Percentiles rank a stretch among this genome's conserved stretches.
These are phyloP conservation scores for Brachynemurus nebulosus DNA, from an alignment of 2,888 invertebrate species.

Conservation along the genomic window DNA sequence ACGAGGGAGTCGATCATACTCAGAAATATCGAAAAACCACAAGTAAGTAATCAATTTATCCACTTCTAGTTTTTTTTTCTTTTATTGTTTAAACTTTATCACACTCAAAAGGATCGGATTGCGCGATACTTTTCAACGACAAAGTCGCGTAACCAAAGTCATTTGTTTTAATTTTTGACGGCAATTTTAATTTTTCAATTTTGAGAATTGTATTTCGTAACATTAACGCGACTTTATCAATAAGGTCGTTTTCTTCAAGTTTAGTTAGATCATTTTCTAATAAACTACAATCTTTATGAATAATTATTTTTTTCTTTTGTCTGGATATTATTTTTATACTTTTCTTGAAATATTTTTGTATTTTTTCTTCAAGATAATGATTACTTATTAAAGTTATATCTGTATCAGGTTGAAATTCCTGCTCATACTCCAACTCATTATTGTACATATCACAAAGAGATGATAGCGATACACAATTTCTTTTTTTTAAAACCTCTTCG, in stretches of 20 bases:
- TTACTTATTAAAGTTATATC: slow-evolving; percentile 11
- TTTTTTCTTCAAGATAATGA: slow-evolving; percentile 11
- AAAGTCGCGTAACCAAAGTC: no score
- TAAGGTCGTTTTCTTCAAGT: slow-evolving; percentile 12
- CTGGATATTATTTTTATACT: slow-evolving; percentile 9
- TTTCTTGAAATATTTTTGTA: slow-evolving; percentile 12
- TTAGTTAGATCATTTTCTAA: slow-evolving; percentile 11
- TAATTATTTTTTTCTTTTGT: slow-evolving; percentile 14
- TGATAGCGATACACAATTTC: slow-evolving; percentile 10
- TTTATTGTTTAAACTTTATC: no score
- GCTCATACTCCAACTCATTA: slow-evolving; percentile 4
- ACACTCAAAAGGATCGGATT: no score
- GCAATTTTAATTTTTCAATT: slow-evolving; percentile 7
- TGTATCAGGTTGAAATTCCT: slow-evolving; percentile 3
- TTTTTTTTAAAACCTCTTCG: slow-evolving; percentile 7
- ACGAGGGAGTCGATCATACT: no score
- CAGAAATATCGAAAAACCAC: no score
- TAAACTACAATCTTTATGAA: slow-evolving; percentile 11
- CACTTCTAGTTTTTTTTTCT: no score
- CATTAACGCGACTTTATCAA: slow-evolving; percentile 10
- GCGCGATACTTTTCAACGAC: no score
- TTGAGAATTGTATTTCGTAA: slow-evolving; percentile 10
- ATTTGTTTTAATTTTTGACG: not conserved
- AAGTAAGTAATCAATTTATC: no score
- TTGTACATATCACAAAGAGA: slow-evolving; percentile 12